A percentile compares a stretch with the other conserved stretches of the same genome.
These are phyloP conservation scores for Sinocyclocheilus anshuiensis DNA, from an alignment of 2,113 vertebrate genomes.

Conservation along the genomic window DNA sequence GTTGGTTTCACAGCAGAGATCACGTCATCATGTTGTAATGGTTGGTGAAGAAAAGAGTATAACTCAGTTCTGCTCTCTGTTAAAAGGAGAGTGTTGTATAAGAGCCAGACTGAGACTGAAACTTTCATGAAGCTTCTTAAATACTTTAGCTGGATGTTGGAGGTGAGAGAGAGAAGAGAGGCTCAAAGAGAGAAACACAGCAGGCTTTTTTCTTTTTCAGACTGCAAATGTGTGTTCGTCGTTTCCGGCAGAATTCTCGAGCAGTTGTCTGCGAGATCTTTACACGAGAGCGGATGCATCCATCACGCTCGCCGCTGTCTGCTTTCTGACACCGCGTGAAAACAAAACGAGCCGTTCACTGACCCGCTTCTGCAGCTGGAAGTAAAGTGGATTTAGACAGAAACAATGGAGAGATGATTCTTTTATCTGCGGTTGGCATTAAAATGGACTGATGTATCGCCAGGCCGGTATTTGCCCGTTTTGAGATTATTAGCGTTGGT, in stretches of 20 bases:
- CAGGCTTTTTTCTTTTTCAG: constrained; percentile 38
- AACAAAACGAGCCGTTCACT: not conserved
- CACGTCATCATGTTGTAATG: not conserved
- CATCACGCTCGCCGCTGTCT: not conserved
- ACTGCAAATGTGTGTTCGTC: constrained; percentile 53
- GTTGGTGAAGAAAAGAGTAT: not conserved
- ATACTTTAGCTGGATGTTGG: constrained; percentile 27
- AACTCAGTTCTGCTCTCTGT: constrained; percentile 1
- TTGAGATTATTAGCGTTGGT: not conserved
- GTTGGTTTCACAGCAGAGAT: not conserved
- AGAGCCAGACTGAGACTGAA: constrained; percentile 13
- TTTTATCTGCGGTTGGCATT: not conserved
- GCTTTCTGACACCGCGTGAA: not conserved
- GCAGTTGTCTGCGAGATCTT: constrained; percentile 56
- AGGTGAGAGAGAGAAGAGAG: constrained; percentile 18
- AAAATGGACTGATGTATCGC: not conserved
- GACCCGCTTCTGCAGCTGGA: not conserved
- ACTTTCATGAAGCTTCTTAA: constrained; percentile 32
- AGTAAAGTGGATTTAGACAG: constrained; percentile 2
- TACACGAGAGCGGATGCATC: constrained; percentile 49
- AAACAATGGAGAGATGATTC: constrained; percentile 5
- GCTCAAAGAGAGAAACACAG: not conserved
- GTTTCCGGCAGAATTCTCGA: constrained; percentile 65
- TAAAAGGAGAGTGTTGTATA: not conserved
- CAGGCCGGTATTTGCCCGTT: not conserved